Base-by-base conservation (phyloP, 2,888 invertebrate species). In the Tetranychus truncatus region DNA sequence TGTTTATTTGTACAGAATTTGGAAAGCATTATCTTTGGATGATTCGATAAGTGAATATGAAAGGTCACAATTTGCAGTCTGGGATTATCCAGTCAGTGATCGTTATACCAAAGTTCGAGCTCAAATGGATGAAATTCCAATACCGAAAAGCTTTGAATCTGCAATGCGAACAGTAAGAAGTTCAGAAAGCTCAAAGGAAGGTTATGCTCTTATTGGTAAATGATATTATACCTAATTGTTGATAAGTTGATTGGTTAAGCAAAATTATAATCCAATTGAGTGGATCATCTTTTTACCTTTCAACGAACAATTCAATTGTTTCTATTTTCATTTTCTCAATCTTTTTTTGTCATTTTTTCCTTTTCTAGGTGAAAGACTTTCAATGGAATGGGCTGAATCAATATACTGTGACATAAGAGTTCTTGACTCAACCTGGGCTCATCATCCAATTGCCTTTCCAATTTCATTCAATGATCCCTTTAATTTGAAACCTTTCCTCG, bases 101-200 rank as follows among this genome's bases (percentile, higher is more conserved):
- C 96, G 94, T 81, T 97, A 94, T 83, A 96, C 95, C 69, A 97
- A 96, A 84, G 95, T 97, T 90, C 95, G 95, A 91, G 92, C 95
- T 82, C 92, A 92, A 0, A 96, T 96, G 94, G 86, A 88, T 80
- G 88, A 89, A 79, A 91, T 94, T 0, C 88, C 87, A 0, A 86
- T 96, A 9, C 96, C 96, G 0, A 85, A 87, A 46, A 87, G 87
- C 5, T 86, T 91, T 67, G 72, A 45, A 0, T 91, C 90, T 78
- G 96, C 95, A 0, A 84, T 95, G 0, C 85, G 86, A 9, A 86
- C 89, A 76, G 91, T 94, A 0, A 74, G 78, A 66, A 65, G 67
- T 18, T 77, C 77, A 8, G 75, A 73, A 55, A 76, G 77, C 67
- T 75, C 76, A 7, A 76, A 73, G 66, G 75, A 77, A 78, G 67